Percentiles rank a stretch among this genome's conserved stretches.
Evolutionary conservation across 2,113 vertebrate genomes (phyloP).

Genomic region (Paraplagusia blochii): DNA sequence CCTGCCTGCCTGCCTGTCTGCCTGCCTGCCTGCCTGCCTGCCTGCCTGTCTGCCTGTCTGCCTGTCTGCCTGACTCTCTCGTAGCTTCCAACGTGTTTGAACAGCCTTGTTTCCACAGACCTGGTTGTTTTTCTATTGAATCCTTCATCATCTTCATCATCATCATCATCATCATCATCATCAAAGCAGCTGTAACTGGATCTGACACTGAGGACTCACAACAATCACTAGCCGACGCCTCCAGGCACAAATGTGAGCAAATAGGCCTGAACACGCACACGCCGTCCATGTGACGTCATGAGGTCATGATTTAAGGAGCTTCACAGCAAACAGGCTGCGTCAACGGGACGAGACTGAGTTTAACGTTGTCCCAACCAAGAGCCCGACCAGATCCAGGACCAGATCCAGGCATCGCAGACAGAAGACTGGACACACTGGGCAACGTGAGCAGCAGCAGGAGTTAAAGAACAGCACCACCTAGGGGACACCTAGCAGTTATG

Average conservation of each 20-base stretch:
- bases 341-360: neutral
- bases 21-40: too few relatives aligned
- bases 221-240: constrained; percentile 70
- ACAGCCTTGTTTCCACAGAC: too few relatives aligned
- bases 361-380: neutral
- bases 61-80: too few relatives aligned
- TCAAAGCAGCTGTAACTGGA: constrained; percentile 40
- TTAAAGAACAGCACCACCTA: constrained; percentile 1
- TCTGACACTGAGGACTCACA: constrained; percentile 24
- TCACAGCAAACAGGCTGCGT: neutral
- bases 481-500: neutral
- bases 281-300: constrained; percentile 11
- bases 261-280: neutral
- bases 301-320: constrained; percentile 2
- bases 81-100: too few relatives aligned
- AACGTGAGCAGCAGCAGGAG: neutral
- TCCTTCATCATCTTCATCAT: too few relatives aligned
- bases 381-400: too few relatives aligned
- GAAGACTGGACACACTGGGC: too few relatives aligned
- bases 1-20: too few relatives aligned
- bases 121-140: too few relatives aligned
- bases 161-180: too few relatives aligned
- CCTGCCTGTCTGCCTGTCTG: too few relatives aligned
- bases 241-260: constrained; percentile 13
- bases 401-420: too few relatives aligned